Evolutionary conservation across 2,113 vertebrate genomes (phyloP).

Genomic region (Heptranchias perlo): DNA sequence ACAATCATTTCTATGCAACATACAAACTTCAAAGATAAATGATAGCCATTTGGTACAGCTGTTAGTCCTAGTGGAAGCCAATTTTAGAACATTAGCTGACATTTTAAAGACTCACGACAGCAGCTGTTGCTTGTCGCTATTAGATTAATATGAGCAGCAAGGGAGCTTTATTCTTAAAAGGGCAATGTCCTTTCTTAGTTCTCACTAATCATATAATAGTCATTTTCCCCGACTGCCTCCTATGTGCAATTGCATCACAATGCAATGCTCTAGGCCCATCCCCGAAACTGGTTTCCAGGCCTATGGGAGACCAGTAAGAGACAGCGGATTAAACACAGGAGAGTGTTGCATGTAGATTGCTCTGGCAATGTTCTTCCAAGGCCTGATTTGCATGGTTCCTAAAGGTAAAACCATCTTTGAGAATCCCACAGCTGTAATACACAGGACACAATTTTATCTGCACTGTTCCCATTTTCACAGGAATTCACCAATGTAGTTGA

Average conservation of each 20-base stretch:
- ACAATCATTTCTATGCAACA: background rate
- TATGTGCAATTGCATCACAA: background rate
- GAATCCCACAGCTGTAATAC: background rate
- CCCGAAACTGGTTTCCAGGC: background rate
- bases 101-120: background rate
- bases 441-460: background rate
- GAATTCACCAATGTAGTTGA: background rate
- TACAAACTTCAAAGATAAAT: background rate
- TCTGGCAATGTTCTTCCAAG: background rate
- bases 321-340: background rate
- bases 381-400: background rate
- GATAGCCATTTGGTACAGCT: slow-evolving; percentile 2
- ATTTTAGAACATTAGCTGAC: slow-evolving; percentile 28
- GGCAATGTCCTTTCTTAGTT: background rate
- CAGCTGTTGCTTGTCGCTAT: slow-evolving; percentile 21
- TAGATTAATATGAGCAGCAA: slow-evolving; percentile 21
- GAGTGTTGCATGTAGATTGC: background rate
- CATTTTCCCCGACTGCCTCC: background rate
- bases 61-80: background rate
- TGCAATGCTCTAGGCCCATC: background rate
- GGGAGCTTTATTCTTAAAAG: background rate
- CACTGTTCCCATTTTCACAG: background rate
- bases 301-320: background rate
- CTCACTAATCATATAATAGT: background rate
- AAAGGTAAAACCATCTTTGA: background rate